Conservation (phyloP, 1,140 invertebrate genomes). For the Belonocnema kinseyi region DNA sequence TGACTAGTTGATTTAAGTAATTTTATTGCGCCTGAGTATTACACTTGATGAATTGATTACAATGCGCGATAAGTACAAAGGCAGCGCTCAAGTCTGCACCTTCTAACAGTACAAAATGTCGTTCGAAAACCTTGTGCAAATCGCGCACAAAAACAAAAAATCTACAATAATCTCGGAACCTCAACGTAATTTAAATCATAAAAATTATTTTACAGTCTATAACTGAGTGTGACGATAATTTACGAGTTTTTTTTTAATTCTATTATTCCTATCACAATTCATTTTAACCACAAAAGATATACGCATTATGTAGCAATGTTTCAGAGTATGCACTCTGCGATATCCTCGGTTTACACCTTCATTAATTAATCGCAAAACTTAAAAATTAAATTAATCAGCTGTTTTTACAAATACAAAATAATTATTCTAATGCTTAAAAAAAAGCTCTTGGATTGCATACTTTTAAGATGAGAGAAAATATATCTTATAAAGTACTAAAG, state of each 20-base stretch:
- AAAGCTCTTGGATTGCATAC: neutral
- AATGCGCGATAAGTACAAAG: conserved; percentile 33
- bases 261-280: conserved; percentile 51
- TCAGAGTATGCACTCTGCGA: neutral
- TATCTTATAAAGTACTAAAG: neutral
- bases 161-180: conserved; percentile 32
- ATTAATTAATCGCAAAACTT: neutral
- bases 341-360: neutral
- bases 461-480: conserved; percentile 16
- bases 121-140: conserved; percentile 23
- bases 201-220: conserved; percentile 37
- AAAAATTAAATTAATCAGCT: neutral
- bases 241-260: conserved; percentile 34
- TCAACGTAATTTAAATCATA: conserved; percentile 38
- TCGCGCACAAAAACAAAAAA: conserved; percentile 36
- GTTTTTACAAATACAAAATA: conserved; percentile 24
- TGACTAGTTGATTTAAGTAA: conserved; percentile 44
- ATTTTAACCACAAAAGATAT: conserved; percentile 39
- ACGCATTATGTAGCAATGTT: conserved; percentile 33
- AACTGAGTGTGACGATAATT: conserved; percentile 36
- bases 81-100: conserved; percentile 1
- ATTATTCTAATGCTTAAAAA: neutral
- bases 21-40: conserved; percentile 44
- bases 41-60: conserved; percentile 41
- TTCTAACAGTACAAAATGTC: conserved; percentile 42